Base-by-base conservation (phyloP, 2,113 vertebrate genomes). In the Noturus placidus region DNA sequence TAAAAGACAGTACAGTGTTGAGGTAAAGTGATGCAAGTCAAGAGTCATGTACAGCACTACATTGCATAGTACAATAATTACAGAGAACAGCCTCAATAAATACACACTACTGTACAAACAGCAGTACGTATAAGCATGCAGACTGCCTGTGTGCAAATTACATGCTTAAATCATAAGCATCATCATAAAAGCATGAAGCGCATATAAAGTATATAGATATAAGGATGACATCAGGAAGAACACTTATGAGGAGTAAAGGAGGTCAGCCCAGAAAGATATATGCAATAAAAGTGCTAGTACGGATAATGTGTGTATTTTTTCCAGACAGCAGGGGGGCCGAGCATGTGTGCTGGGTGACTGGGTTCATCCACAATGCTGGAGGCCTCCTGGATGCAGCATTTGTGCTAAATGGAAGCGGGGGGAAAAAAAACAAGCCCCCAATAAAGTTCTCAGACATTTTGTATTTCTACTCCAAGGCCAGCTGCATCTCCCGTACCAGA, bases 311-410 rank as follows among this genome's bases (percentile, higher is more conserved):
- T 67, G 67, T 72, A 56, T 54, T 38, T 74, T 70, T 52, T 42
- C 81, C 59, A 83, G 15, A 52, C 82, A 67, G 82, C 61, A 56
- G 50, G 74, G 15, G 50, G 76, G 50, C 15, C 17, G 7, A 35
- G 78, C 2, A 22, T 38, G 33, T 72, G 52, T 7, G 20, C 25
- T 11, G 52, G 50, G 50, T 72, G 83, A 81, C 83, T 70, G 65
- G 83, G 67, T 72, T 74, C 67, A 69, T 69, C 46, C 42, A 69
- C 63, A 56, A 56, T 38, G 50, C 67, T 84, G 11, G 30, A 56
- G 83, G 67, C 83, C 30, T 72, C 38, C 10, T 84, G 67, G 30
- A 33, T 72, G 82, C 82, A 67, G 61, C 25, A n/a, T 67, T 83
- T 69, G 20, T 33, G 63, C 33, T 63, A 82, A 63, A 63, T 54